Evolutionary conservation across 2,113 vertebrate genomes (phyloP).

Genomic region (Lophura nycthemera): DNA sequence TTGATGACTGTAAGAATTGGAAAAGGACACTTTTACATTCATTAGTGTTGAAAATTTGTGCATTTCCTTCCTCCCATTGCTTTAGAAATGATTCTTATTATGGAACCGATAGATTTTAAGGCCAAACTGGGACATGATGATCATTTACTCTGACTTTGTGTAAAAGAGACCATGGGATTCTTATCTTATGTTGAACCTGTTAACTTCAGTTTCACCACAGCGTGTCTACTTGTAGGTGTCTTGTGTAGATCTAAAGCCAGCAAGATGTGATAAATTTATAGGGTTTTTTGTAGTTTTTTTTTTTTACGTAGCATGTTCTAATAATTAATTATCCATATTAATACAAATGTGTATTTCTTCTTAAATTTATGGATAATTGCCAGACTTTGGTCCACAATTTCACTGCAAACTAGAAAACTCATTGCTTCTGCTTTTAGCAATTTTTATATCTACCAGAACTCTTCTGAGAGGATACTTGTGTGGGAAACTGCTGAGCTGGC

Average conservation of each 20-base stretch:
- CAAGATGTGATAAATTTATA: background rate
- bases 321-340: background rate
- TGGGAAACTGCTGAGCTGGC: conserved; percentile 21
- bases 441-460: background rate
- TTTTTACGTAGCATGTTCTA: background rate
- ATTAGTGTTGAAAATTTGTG: fast-evolving
- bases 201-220: background rate
- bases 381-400: background rate
- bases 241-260: background rate
- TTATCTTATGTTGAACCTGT: background rate
- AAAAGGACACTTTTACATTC: background rate
- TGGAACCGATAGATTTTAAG: background rate
- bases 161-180: background rate
- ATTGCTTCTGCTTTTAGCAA: background rate
- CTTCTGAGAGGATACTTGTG: background rate
- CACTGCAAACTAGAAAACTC: background rate
- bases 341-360: background rate
- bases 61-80: background rate
- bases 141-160: background rate
- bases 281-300: background rate
- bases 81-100: background rate
- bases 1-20: background rate
- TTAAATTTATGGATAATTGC: background rate
- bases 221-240: background rate
- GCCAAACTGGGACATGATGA: background rate